phyloP scores from a whole-genome alignment of 2,797 vertebrate species.

The Cuculus canorus region DNA sequence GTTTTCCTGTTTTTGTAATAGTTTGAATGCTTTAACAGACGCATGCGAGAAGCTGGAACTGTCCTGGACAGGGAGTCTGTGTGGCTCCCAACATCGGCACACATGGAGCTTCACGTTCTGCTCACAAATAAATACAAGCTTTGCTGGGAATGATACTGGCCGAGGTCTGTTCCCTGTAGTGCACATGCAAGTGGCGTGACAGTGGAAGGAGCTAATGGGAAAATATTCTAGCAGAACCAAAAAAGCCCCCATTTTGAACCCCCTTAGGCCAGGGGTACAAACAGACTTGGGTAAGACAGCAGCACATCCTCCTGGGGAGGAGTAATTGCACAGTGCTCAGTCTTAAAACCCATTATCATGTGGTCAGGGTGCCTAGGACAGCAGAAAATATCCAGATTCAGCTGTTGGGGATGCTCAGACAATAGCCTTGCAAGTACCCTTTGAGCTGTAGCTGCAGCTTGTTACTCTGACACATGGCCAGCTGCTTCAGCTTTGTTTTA shows the following conservation, averaged over 20 bases:
- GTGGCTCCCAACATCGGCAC: neutral
- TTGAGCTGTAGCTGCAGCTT: neutral
- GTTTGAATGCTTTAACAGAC: neutral
- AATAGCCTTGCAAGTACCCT: neutral
- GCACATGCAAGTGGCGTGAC: neutral
- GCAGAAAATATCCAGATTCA: neutral
- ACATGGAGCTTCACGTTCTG: neutral
- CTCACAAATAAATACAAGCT: neutral
- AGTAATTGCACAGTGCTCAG: neutral
- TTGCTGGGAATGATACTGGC: neutral
- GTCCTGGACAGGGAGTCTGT: neutral
- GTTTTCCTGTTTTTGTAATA: neutral
- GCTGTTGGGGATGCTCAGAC: neutral
- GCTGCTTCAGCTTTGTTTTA: neutral
- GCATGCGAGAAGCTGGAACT: neutral
- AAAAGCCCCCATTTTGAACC: neutral
- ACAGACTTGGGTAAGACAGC: neutral
- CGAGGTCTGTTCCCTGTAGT: neutral
- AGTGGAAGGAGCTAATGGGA: neutral
- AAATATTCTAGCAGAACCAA: neutral
- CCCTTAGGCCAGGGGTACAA: neutral
- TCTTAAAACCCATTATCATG: fast-evolving
- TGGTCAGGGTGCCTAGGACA: neutral
- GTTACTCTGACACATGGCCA: neutral
- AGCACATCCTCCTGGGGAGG: neutral